A percentile compares a stretch with the other conserved stretches of the same genome.
Conservation (phyloP, 1,140 invertebrate genomes). For the Papilio glaucus region DNA sequence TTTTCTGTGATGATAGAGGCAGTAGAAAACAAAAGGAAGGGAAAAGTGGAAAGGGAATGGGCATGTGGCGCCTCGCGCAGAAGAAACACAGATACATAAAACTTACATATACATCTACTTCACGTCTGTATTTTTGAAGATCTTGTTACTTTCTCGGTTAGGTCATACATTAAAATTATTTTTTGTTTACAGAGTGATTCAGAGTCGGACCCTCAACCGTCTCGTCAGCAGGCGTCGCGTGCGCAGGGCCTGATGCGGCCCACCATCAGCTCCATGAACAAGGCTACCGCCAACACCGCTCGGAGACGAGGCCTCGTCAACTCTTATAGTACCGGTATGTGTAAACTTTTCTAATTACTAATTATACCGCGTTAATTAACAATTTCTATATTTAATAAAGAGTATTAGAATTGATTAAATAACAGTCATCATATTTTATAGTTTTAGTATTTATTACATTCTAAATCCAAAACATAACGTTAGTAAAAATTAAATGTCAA, state of each 20-base stretch:
- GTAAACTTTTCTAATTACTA: background rate
- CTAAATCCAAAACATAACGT: background rate
- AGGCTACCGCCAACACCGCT: constrained; percentile 84
- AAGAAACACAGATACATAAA: no score
- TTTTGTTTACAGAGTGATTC: constrained; percentile 86
- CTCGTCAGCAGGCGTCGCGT: constrained; percentile 58
- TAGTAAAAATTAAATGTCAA: background rate
- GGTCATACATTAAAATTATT: background rate
- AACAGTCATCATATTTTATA: no score
- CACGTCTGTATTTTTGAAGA: no score
- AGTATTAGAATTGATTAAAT: no score
- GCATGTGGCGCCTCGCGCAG: no score
- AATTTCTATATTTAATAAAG: no score
- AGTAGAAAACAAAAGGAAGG: background rate
- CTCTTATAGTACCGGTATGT: constrained; percentile 87
- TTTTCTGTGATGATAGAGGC: no score
- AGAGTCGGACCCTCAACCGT: constrained; percentile 85
- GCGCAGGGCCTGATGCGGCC: constrained; percentile 87
- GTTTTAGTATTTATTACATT: background rate
- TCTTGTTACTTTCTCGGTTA: background rate
- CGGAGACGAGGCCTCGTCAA: constrained; percentile 85
- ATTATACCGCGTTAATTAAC: background rate
- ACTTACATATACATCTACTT: no score
- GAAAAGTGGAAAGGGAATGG: background rate
- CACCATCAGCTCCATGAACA: constrained; percentile 92